Evolutionary conservation across 1,140 invertebrate species (phyloP), one percentile per base, ranked within the genome.

Genomic region (Drosophila kepulauana): DNA sequence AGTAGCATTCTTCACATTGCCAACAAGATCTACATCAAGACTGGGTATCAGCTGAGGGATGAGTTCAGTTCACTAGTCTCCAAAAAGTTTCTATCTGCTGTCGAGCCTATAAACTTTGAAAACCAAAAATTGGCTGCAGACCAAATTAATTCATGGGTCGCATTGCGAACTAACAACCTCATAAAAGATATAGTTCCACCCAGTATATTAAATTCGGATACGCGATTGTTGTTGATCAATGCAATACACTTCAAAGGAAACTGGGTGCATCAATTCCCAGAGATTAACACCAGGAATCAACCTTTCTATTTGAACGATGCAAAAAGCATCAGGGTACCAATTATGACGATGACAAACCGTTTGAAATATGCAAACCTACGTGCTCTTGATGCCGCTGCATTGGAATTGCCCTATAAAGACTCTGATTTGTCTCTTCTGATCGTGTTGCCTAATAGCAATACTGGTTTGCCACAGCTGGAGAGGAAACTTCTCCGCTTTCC

Each of bases 171-270:
- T 25, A 25, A 25, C 20, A 25, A 25, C 20, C 20, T 25, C 20
- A 25, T 25, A 25, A 25, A 25, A 81, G 96, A 1, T 71, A 96
- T 11, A 11, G 79, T 1, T 8, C 4, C 20, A 25, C 20, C 91
- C 25, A 92, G 64, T 51, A 78, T 76, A 3, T 52, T 94, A 1
- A 25, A 0, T 46, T 68, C 54, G 7, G 10, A 0, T 25, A 78
- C 93, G 78, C 92, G 51, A 16, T 65, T 96, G 59, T 93, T 96
- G 5, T 91, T 96, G 6, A 92, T 94, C 2, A 96, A 96, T 88
- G 95, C 95, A 2, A 93, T 96, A 28, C 95, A 96, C 81, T 96
- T 96, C 49, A 92, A 92, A 48, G 91, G 91, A 45, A 77, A 70
- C 16, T 92, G 92, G 91, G 46, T 62, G 38, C 74, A 90, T 54